Conservation (phyloP, 2,797 vertebrate species). For the Pangasius mekongensis region DNA sequence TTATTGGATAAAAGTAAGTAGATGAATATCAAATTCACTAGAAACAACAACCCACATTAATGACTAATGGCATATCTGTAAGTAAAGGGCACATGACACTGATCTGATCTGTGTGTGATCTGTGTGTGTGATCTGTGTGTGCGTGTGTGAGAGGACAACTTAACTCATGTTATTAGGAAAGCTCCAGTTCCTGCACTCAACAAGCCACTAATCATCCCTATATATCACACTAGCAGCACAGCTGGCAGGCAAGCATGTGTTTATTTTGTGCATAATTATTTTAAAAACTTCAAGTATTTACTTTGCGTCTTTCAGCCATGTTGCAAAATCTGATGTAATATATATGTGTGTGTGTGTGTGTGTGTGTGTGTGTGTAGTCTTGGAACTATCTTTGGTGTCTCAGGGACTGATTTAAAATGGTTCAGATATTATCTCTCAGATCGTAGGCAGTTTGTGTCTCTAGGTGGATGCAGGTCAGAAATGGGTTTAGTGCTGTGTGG, state of each 20-base stretch:
- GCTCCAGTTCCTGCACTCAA: constrained; percentile 44
- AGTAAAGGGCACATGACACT: constrained; percentile 13
- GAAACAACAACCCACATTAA: background rate
- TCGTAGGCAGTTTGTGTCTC: no score
- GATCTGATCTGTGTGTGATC: constrained; percentile 9
- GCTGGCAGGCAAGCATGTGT: background rate
- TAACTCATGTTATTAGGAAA: constrained; percentile 53
- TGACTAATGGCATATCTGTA: constrained; percentile 18
- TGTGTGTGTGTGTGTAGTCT: no score
- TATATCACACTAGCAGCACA: constrained; percentile 42
- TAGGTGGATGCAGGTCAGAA: no score
- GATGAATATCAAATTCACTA: background rate
- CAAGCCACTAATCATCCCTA: constrained; percentile 64
- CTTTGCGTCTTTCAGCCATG: background rate
- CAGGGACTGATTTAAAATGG: no score
- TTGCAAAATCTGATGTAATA: no score
- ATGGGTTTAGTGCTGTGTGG: no score
- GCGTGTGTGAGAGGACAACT: background rate
- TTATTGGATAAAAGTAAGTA: background rate
- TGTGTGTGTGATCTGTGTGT: background rate
- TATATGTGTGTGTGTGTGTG: no score
- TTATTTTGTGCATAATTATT: background rate
- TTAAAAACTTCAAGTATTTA: background rate
- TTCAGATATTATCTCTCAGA: no score
- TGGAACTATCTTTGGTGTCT: no score